These are phyloP conservation scores for Pemphigus obesinymphae DNA, from an alignment of 1,140 invertebrate species.

Conservation along the genomic window DNA sequence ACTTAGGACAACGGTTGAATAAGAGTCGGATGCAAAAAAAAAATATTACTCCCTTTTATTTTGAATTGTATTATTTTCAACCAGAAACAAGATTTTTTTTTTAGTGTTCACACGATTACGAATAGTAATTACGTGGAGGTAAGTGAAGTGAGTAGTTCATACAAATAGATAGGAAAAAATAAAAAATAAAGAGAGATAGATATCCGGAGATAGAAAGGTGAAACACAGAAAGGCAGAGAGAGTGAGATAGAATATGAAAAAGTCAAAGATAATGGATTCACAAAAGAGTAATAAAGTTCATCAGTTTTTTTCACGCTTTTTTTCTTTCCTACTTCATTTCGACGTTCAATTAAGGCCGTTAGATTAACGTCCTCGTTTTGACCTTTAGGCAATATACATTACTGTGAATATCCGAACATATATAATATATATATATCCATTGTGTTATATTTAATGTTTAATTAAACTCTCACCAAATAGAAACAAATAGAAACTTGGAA, in stretches of 20 bases:
- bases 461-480: too few species aligned
- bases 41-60: background rate
- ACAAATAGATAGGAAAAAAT: too few species aligned
- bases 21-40: background rate
- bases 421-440: background rate
- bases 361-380: background rate
- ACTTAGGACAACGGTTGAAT: background rate
- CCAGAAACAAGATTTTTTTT: background rate
- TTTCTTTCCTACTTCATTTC: background rate
- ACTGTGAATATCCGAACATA: too few species aligned
- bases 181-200: too few species aligned
- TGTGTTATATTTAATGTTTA: background rate
- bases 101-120: background rate
- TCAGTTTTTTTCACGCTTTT: background rate
- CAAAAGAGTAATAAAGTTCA: background rate
- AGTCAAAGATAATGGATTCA: background rate
- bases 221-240: background rate
- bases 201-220: background rate
- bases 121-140: background rate
- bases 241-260: background rate
- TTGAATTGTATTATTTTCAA: background rate
- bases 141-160: background rate
- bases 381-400: background rate
- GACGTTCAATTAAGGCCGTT: conserved; percentile 1
- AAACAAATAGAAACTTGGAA: background rate